A percentile compares a stretch with the other conserved stretches of the same genome.
Evolutionary conservation across 2,888 invertebrate genomes (phyloP).

Genomic region (Aspidiotus rigidus): DNA sequence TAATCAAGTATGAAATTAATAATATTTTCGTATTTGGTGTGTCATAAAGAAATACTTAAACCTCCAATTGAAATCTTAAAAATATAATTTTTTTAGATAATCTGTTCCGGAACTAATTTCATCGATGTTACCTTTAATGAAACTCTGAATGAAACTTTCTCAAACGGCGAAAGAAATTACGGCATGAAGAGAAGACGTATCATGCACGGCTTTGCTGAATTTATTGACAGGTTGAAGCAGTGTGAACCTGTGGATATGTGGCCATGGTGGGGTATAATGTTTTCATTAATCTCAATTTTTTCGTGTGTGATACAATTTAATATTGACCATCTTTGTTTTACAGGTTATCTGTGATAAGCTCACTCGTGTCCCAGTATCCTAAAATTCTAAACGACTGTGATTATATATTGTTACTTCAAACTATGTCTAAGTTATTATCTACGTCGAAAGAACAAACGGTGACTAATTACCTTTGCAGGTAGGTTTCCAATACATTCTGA

Average conservation of each 20-base stretch:
- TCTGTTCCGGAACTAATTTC: neutral
- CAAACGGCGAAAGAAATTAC: neutral
- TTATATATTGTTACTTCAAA: constrained; percentile 43
- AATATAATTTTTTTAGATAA: constrained; percentile 4
- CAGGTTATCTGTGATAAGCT: constrained; percentile 36
- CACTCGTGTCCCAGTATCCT: constrained; percentile 34
- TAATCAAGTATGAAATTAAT: constrained; percentile 36
- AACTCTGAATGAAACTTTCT: constrained; percentile 19
- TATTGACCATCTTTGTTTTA: constrained; percentile 3
- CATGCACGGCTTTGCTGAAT: constrained; percentile 28
- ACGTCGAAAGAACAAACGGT: constrained; percentile 42
- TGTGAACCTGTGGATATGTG: constrained; percentile 32
- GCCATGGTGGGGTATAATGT: constrained; percentile 34
- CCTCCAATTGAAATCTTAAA: too few species aligned
- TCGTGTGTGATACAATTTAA: neutral
- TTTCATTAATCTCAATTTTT: neutral
- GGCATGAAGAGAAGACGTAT: constrained; percentile 30
- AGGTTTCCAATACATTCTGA: constrained; percentile 1
- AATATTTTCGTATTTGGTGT: too few species aligned
- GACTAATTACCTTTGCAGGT: constrained; percentile 41
- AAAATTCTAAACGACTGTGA: constrained; percentile 39
- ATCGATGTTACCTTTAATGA: constrained; percentile 22
- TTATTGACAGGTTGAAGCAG: constrained; percentile 24
- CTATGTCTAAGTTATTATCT: constrained; percentile 42
- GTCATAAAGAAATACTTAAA: too few species aligned